A percentile compares a stretch with the other conserved stretches of the same genome.
Evolutionary conservation across 2,113 vertebrate species (phyloP).

Genomic region (Potamarius usumacintae): DNA sequence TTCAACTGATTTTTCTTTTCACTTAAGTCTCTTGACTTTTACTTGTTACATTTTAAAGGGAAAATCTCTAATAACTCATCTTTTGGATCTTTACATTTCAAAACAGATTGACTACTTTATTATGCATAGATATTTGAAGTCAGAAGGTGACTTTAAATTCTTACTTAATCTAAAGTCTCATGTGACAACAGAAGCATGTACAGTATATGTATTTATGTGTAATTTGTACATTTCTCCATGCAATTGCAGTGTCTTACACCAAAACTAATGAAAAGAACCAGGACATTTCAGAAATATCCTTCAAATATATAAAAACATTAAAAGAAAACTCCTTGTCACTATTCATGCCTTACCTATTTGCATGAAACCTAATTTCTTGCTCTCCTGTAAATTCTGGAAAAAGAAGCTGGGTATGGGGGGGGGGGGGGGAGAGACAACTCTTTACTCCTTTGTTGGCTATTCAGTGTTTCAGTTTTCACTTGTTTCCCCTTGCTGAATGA

Average conservation of each 20-base stretch:
- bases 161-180: neutral
- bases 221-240: neutral
- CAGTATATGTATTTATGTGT: neutral
- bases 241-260: neutral
- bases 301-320: too few relatives aligned
- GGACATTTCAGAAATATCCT: too few relatives aligned
- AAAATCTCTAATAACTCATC: neutral
- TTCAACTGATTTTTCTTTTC: too few relatives aligned
- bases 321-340: neutral
- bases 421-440: too few relatives aligned
- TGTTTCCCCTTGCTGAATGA: slow-evolving; percentile 9
- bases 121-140: too few relatives aligned
- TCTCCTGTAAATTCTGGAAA: neutral
- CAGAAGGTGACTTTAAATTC: too few relatives aligned
- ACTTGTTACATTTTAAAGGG: neutral
- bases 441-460: neutral
- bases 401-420: neutral
- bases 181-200: neutral
- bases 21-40: neutral
- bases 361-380: neutral
- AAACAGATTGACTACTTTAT: too few relatives aligned
- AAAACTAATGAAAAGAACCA: too few relatives aligned
- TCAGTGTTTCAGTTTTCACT: slow-evolving; percentile 3
- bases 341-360: neutral
- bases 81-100: neutral